These are phyloP conservation scores for Melinopterus prodromus DNA, from an alignment of 2,888 invertebrate species.

Conservation along the genomic window DNA sequence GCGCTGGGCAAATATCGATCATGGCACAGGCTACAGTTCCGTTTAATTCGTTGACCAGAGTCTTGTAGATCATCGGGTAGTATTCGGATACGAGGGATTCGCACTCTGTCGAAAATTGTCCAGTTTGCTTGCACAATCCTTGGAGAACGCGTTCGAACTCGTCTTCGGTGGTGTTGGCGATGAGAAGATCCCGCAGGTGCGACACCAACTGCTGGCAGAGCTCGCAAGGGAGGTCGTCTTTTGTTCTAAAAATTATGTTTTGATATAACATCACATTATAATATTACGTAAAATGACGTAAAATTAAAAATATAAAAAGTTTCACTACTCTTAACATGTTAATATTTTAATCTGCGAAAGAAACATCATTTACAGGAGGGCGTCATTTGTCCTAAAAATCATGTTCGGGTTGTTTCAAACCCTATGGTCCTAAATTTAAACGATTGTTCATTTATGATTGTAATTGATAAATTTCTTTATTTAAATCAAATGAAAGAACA, in stretches of 20 bases:
- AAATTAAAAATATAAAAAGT: too few relatives aligned
- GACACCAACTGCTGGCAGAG: conserved; percentile 84
- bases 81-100: conserved; percentile 80
- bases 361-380: too few relatives aligned
- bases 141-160: conserved; percentile 82
- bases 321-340: too few relatives aligned
- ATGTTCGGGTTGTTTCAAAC: too few relatives aligned
- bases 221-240: conserved; percentile 80
- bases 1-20: conserved; percentile 72
- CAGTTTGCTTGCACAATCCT: conserved; percentile 84
- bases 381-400: too few relatives aligned
- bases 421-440: too few relatives aligned
- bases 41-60: conserved; percentile 73
- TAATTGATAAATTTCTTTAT: too few relatives aligned
- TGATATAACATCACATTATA: too few relatives aligned
- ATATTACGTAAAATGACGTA: too few relatives aligned
- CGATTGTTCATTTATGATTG: too few relatives aligned
- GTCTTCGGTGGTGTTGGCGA: conserved; percentile 84
- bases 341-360: too few relatives aligned
- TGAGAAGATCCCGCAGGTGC: conserved; percentile 80
- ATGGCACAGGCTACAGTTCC: conserved; percentile 74
- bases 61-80: conserved; percentile 76
- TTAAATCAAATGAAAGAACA: too few relatives aligned
- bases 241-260: conserved; percentile 28
- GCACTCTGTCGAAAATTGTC: conserved; percentile 78